phyloP scores from a whole-genome alignment of 2,888 invertebrate species.

The Dendrolimus houi region DNA sequence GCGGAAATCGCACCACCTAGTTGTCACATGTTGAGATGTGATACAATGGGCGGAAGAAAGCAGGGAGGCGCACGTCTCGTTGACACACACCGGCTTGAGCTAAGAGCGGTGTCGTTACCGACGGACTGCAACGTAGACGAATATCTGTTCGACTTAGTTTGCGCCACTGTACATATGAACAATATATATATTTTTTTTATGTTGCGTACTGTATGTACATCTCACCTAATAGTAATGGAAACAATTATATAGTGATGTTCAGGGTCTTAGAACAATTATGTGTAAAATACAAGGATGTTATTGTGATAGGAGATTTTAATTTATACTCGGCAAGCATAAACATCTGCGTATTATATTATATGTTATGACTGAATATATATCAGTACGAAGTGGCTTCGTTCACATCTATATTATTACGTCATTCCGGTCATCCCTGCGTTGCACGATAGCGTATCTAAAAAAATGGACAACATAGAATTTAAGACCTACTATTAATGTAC shows the following conservation, averaged over 20 bases:
- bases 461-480: no score
- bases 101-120: background rate
- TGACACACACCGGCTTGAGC: background rate
- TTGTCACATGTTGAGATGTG: constrained; percentile 4
- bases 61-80: constrained; percentile 4
- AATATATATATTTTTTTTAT: constrained; percentile 7
- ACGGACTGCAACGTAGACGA: constrained; percentile 2
- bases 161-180: constrained; percentile 3
- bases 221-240: constrained; percentile 4
- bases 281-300: constrained; percentile 6
- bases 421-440: no score
- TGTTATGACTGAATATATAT: no score
- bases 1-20: constrained; percentile 3
- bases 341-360: no score
- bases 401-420: no score
- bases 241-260: constrained; percentile 8
- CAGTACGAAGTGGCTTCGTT: no score
- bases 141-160: constrained; percentile 6
- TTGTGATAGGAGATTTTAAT: constrained; percentile 10
- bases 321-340: constrained; percentile 2
- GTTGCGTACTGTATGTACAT: constrained; percentile 9
- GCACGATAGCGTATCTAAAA: no score
- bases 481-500: no score
- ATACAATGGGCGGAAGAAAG: constrained; percentile 3
- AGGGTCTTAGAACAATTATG: constrained; percentile 8